Evolutionary conservation across 2,888 invertebrate genomes (phyloP), one percentile per base, ranked within the genome.

Genomic region (Agriopis leucophaearia): DNA sequence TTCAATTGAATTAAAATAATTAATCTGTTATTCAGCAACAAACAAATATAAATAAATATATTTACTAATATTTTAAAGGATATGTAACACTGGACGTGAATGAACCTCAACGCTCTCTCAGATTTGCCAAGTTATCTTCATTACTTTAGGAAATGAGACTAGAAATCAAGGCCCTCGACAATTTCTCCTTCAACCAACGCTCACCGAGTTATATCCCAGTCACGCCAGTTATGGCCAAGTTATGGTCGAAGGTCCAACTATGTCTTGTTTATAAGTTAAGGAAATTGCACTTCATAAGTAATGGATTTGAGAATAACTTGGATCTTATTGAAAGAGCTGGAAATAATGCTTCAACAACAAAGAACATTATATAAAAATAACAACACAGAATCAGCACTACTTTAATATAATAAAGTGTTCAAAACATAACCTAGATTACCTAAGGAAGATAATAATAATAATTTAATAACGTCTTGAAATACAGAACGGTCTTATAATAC

Each of bases 201-300:
- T 44, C n/a, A 12, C 35, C n/a, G 40, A 55, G n/a, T 15, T n/a
- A n/a, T 5, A 27, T n/a, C 8, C 44, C n/a, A 56, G 59, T 40
- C 16, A 38, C 27, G 27, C 27, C 27, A 27, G 27, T 55, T 35
- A 35, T 9, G 16, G 35, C 35, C 35, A 15, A 57, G 59, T n/a
- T 16, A 8, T 48, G 40, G 50, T 42, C 59, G n/a, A 50, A 40
- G 40, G 50, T n/a, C n/a, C 50, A 18, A 48, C 18, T 59, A 27
- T 42, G 6, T 40, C 52, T 54, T n/a, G 59, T 27, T 59, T 59
- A 40, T 59, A 58, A 58, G 48, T 58, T 59, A 27, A 27, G 59
- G 59, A 59, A 50, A 59, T 59, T 50, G n/a, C 18, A 16, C 38
- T 38, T 18, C 0, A 38, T 42, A 59, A 50, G 40, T 40, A 8